Percentiles rank a stretch among this genome's conserved stretches.
These are phyloP conservation scores for Torymus aiolomorphi DNA, from an alignment of 2,888 invertebrate species.

Conservation along the genomic window DNA sequence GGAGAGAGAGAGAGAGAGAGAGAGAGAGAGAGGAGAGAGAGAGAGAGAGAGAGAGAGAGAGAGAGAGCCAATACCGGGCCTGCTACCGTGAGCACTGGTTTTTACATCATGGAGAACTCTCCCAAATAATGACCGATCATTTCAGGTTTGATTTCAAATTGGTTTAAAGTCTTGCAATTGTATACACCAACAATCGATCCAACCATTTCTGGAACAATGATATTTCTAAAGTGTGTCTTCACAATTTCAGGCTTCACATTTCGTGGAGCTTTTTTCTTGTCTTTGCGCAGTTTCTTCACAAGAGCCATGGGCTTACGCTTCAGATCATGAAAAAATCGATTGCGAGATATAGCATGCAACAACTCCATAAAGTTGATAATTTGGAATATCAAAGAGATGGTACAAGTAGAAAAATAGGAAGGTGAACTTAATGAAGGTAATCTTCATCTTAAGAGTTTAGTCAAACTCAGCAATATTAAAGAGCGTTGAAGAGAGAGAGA, in stretches of 20 bases:
- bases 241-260: slow-evolving; percentile 99
- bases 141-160: slow-evolving; percentile 92
- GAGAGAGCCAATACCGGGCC: too few relatives aligned
- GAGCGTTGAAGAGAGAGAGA: too few relatives aligned
- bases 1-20: too few relatives aligned
- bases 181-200: slow-evolving; percentile 99
- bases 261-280: slow-evolving; percentile 95
- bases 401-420: too few relatives aligned
- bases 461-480: too few relatives aligned
- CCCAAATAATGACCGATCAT: slow-evolving; percentile 98
- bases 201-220: slow-evolving; percentile 99
- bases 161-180: slow-evolving; percentile 97
- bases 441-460: too few relatives aligned
- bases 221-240: slow-evolving; percentile 98
- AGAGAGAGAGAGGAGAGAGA: too few relatives aligned
- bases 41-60: too few relatives aligned
- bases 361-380: slow-evolving; percentile 93
- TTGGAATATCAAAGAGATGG: too few relatives aligned
- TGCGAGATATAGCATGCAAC: slow-evolving; percentile 94
- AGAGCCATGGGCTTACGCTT: slow-evolving; percentile 96
- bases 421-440: too few relatives aligned
- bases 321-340: slow-evolving; percentile 95
- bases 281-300: slow-evolving; percentile 96
- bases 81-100: too few relatives aligned
- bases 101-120: slow-evolving; percentile 97